These are phyloP conservation scores for Tinamus major DNA, from an alignment of 2,797 vertebrate species.

Conservation along the genomic window DNA sequence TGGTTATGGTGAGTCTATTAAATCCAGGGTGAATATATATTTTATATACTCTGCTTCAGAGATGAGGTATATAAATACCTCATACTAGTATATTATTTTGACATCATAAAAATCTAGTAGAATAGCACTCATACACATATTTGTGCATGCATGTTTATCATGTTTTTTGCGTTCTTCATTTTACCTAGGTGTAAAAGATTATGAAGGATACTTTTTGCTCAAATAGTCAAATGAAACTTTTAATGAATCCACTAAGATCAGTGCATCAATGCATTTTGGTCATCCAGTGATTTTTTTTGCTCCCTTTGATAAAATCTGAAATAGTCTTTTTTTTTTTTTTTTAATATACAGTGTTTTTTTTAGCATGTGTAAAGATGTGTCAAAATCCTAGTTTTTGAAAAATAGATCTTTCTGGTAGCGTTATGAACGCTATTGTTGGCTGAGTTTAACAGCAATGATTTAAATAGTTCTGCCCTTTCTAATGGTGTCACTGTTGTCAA, in stretches of 20 bases:
- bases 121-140: neutral
- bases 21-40: neutral
- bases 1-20: neutral
- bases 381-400: neutral
- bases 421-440: constrained; percentile 54
- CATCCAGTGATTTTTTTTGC: neutral
- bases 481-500: constrained; percentile 55
- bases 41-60: neutral
- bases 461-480: constrained; percentile 53
- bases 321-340: neutral
- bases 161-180: neutral
- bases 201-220: neutral
- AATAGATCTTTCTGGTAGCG: constrained; percentile 5
- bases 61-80: neutral
- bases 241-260: neutral
- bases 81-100: neutral
- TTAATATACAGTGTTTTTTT: neutral
- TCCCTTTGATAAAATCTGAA: neutral
- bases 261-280: neutral
- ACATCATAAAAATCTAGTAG: neutral
- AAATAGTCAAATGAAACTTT: neutral
- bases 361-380: too few relatives aligned
- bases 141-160: neutral
- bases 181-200: neutral
- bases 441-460: constrained; percentile 15